Evolutionary conservation across 2,888 invertebrate genomes (phyloP), one percentile per base, ranked within the genome.

Genomic region (Dolichomitus sp.): DNA sequence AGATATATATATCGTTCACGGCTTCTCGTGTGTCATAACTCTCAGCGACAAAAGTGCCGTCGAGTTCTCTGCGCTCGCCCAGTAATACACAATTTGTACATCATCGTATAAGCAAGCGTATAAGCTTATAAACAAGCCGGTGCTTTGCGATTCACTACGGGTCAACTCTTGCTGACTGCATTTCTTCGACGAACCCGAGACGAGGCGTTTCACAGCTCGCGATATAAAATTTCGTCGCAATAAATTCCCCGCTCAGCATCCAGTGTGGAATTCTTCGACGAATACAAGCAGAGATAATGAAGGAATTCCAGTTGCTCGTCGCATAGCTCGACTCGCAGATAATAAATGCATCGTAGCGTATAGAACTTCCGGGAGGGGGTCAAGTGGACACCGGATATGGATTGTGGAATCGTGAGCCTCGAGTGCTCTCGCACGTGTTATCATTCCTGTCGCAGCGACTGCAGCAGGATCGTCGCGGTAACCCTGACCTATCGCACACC

Each of bases 401-500:
- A 59, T 33, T 72, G 59, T 30, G 33, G 72, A 73, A 73, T 48
- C 9, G 19, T 33, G 61, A 37, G 45, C 45, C 17, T 17, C 48
- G 66, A 30, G 48, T 23, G 27, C n/a, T 45, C 23, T 23, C 72
- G 59, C 61, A 59, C 69, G 61, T 73, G 68, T 68, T 42, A 45
- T 30, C 19, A 70, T 54, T 54, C 27, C 61, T 33, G 37, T 37
- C 52, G 40, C 48, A 23, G 42, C 65, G 23, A 68, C 78, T 69
- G 57, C 57, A 33, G 37, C 54, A 65, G 78, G 30, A 54, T 77
- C 52, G 27, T 79, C 74, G 69, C 48, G 61, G 52, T 82, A 82
- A 75, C 82, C 79, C 79, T 82, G 82, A 82, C 82, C 82, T 79
- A 79, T 66, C 74, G 63, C 69, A 68, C 59, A 27, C 17, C 23